Evolutionary conservation across 2,797 vertebrate species (phyloP).

Genomic region (Lagocephalus sceleratus): DNA sequence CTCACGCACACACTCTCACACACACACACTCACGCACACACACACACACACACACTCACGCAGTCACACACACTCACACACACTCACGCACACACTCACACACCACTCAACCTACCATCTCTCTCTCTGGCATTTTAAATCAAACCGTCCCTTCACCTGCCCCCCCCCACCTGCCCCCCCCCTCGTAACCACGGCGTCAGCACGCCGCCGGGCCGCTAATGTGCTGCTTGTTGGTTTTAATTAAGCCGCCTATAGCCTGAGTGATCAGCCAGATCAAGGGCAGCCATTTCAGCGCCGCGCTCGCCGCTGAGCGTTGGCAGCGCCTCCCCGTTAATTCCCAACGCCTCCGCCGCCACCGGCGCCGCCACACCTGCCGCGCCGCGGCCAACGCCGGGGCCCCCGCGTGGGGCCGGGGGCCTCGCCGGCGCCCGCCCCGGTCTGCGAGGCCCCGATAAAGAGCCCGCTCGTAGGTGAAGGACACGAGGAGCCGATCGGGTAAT

Average conservation of each 20-base stretch:
- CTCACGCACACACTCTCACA: too few species aligned
- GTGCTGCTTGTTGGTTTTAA: slow-evolving; percentile 62
- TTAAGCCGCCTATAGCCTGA: slow-evolving; percentile 59
- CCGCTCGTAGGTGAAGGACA: slow-evolving; percentile 66
- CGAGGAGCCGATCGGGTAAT: slow-evolving; percentile 60
- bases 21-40: too few species aligned
- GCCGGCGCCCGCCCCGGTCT: slow-evolving; percentile 45
- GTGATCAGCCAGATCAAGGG: slow-evolving; percentile 66
- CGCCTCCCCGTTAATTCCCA: slow-evolving; percentile 55
- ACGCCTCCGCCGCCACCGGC: slow-evolving; percentile 44
- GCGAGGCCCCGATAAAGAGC: slow-evolving; percentile 63
- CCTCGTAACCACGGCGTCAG: slow-evolving; percentile 40
- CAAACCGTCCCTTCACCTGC: slow-evolving; percentile 46
- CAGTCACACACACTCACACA: slow-evolving; percentile 20
- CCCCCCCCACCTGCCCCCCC: slow-evolving; percentile 17
- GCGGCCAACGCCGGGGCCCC: slow-evolving; percentile 13
- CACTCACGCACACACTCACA: slow-evolving; percentile 11
- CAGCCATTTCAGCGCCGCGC: slow-evolving; percentile 54
- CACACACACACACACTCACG: slow-evolving; percentile 14
- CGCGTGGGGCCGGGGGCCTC: slow-evolving; percentile 39
- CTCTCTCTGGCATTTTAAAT: slow-evolving; percentile 65
- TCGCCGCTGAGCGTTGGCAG: slow-evolving; percentile 35
- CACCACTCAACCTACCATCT: slow-evolving; percentile 37
- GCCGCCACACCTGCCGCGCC: slow-evolving; percentile 54
- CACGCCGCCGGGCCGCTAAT: slow-evolving; percentile 41